phyloP scores from a whole-genome alignment of 2,113 vertebrate species.

The Ranitomeya variabilis region DNA sequence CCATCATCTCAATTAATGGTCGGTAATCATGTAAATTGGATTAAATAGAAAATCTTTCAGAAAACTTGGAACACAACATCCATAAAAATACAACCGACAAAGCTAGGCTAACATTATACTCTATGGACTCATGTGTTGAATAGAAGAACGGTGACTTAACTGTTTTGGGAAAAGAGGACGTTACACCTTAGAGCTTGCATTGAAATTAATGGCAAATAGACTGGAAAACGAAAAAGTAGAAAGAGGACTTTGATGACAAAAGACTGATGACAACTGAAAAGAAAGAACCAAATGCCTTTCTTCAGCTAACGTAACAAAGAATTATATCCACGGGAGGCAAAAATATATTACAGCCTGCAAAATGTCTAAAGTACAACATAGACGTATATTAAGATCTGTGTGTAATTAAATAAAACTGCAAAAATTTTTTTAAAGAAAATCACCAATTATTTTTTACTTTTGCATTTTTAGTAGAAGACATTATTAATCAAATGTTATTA shows the following conservation, averaged over 20 bases:
- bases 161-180: background rate
- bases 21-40: slow-evolving; percentile 53
- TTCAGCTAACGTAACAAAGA: background rate
- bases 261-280: background rate
- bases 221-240: background rate
- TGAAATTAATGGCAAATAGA: background rate
- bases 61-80: slow-evolving; percentile 6
- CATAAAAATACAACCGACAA: slow-evolving; percentile 3
- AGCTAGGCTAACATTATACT: background rate
- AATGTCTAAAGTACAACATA: background rate
- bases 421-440: background rate
- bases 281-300: background rate
- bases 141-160: background rate
- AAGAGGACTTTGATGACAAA: background rate
- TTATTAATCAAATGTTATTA: too few relatives aligned
- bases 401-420: background rate
- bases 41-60: slow-evolving; percentile 27
- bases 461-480: too few relatives aligned
- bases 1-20: slow-evolving; percentile 45
- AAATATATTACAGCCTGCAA: background rate
- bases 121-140: background rate
- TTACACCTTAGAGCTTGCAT: background rate
- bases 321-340: background rate
- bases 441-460: too few relatives aligned
- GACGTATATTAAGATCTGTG: background rate